These are phyloP conservation scores for Dermochelys coriacea DNA, from an alignment of 2,797 vertebrate species.

Conservation along the genomic window DNA sequence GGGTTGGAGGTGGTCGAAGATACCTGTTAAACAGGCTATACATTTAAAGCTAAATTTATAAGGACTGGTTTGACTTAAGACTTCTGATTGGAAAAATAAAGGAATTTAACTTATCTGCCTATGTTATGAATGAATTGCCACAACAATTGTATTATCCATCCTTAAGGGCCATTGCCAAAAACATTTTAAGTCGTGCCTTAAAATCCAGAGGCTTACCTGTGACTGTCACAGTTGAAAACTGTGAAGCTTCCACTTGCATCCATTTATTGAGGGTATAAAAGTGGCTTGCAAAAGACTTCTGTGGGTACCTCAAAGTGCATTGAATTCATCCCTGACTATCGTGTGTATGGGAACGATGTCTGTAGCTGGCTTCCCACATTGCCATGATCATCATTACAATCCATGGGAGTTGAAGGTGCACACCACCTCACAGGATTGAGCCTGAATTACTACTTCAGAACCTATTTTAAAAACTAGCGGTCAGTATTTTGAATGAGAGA, in stretches of 20 bases:
- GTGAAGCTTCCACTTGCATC: neutral
- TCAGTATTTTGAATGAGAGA: no score
- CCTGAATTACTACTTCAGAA: no score
- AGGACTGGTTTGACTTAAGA: neutral
- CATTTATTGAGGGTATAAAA: neutral
- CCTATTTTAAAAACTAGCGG: no score
- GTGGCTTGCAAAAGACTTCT: neutral
- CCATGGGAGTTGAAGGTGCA: no score
- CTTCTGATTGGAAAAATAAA: accelerated
- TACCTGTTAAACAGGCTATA: neutral
- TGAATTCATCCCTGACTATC: neutral
- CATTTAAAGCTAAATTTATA: neutral
- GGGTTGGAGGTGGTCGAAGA: neutral
- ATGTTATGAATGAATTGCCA: neutral
- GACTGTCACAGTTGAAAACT: neutral
- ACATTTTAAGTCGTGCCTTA: neutral
- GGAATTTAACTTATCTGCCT: neutral
- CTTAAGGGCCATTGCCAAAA: neutral
- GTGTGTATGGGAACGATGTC: neutral
- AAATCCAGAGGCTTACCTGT: neutral
- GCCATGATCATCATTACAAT: no score
- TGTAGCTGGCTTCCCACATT: no score
- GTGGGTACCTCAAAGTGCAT: neutral
- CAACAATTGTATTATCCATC: neutral
- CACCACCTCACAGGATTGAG: no score